Evolutionary conservation across 2,888 invertebrate species (phyloP).

Genomic region (Ectobius pallidus): DNA sequence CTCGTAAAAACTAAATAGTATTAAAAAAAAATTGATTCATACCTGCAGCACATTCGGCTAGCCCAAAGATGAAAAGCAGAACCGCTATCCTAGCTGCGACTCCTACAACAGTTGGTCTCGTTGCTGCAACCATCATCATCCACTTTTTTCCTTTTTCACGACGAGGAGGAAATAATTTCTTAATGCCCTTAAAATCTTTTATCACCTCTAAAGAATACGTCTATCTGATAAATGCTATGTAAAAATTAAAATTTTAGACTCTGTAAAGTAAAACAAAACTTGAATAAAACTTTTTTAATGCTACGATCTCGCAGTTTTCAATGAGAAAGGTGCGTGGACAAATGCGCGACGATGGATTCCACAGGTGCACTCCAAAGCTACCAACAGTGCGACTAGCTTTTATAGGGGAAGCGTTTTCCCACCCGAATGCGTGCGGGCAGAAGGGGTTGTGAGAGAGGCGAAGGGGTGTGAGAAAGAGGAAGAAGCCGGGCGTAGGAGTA

Average conservation of each 20-base stretch:
- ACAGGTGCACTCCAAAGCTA: not conserved
- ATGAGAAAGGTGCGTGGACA: not conserved
- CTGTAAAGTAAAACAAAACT: not conserved
- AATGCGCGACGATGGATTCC: not conserved
- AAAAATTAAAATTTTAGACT: not conserved
- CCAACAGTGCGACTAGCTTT: not conserved
- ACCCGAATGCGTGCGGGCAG: not conserved
- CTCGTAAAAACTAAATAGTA: too few relatives aligned
- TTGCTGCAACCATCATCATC: not conserved
- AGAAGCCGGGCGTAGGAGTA: too few relatives aligned
- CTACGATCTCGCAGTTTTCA: not conserved
- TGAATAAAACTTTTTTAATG: not conserved
- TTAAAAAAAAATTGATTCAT: slow-evolving; percentile 41
- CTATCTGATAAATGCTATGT: not conserved
- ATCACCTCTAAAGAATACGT: not conserved
- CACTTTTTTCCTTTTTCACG: not conserved
- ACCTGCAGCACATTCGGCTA: slow-evolving; percentile 67
- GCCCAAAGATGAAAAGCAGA: slow-evolving; percentile 61
- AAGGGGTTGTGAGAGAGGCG: not conserved
- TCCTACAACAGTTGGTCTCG: not conserved
- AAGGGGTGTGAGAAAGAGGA: not conserved
- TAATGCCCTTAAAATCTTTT: not conserved
- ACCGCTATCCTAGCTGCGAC: slow-evolving; percentile 7
- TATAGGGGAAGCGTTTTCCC: not conserved
- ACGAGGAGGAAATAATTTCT: not conserved